Base-by-base conservation (phyloP, 1,140 invertebrate species). In the Drosophila triauraria region DNA sequence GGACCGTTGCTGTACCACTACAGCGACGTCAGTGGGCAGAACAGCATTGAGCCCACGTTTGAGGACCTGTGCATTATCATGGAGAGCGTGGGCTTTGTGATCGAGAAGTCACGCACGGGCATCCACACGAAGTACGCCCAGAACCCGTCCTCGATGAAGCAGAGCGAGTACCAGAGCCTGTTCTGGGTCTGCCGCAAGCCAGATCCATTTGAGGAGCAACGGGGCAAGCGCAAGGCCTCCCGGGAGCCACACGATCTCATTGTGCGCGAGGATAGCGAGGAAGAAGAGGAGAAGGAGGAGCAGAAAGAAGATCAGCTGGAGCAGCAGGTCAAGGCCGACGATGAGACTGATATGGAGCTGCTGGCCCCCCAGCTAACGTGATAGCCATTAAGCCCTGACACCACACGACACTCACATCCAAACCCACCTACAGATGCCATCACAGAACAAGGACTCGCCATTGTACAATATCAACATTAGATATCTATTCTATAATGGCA, bases 1-100 rank as follows among this genome's bases (percentile, higher is more conserved):
- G 98, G 99, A 25, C 99, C 99, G 23, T 93, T 99, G 46, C 93
- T 99, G 2, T 99, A 99, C 93, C 99, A 99, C 92, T 99, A 95
- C 84, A 97, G 97, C 75, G 98, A 99, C 88, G 95, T 98, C 91
- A 95, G 95, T 30, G 96, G 96, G 50, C 97, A 99, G 91, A 95
- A 96, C 71, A 99, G 98, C 50, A 98, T 99, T 72, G 99, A 99
- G 93, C 97, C 99, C 0, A 97, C 97, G 57, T 99, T 98, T 82
- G 96, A 98, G 91, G 95, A 97, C 68, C 93, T 99, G 1, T 94
- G 95, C 75, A 94, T 96, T 46, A 96, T 99, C 44, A 98, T 99
- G 61, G 93, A 94, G 74, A 96, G 96, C 61, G 95, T 98, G 63
- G 99, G 99, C 44, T 99, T 99, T 93, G 93, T 87, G 35, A 84